Percentiles rank a stretch among this genome's conserved stretches.
These are phyloP conservation scores for Micromys minutus DNA, from an alignment of 2,113 vertebrate genomes.

Conservation along the genomic window DNA sequence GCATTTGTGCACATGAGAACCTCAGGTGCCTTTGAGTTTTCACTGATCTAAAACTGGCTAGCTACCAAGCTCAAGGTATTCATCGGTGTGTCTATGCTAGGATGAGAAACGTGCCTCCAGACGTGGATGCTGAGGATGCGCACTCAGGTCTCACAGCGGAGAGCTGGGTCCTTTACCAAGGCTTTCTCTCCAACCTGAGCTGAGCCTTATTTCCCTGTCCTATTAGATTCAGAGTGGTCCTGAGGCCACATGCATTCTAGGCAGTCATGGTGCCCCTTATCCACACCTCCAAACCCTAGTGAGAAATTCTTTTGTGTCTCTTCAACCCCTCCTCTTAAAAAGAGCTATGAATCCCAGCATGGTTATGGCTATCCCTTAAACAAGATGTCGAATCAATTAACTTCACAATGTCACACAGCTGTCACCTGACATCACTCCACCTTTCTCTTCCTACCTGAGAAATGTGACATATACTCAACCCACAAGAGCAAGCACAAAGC, in stretches of 20 bases:
- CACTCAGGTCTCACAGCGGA: not conserved
- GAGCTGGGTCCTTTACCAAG: not conserved
- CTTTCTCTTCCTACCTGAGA: not conserved
- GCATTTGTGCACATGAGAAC: not conserved
- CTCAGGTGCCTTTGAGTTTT: not conserved
- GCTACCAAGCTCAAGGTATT: not conserved
- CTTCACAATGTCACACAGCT: not conserved
- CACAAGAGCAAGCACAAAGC: not conserved
- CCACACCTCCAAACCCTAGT: no score
- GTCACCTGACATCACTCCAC: rapidly evolving
- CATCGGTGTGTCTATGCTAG: not conserved
- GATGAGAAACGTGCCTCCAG: not conserved
- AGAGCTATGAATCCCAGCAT: not conserved
- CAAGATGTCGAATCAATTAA: not conserved
- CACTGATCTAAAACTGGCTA: no score
- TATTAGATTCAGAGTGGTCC: not conserved
- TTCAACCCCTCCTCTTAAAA: not conserved
- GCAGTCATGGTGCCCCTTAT: no score
- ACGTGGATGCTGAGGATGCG: not conserved
- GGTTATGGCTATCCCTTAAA: not conserved
- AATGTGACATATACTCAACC: not conserved
- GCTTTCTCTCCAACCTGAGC: not conserved
- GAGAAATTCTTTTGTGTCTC: not conserved
- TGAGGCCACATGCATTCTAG: no score
- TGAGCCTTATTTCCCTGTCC: not conserved